phyloP scores from a whole-genome alignment of 2,888 invertebrate genomes.

The Oxycera nigricornis region DNA sequence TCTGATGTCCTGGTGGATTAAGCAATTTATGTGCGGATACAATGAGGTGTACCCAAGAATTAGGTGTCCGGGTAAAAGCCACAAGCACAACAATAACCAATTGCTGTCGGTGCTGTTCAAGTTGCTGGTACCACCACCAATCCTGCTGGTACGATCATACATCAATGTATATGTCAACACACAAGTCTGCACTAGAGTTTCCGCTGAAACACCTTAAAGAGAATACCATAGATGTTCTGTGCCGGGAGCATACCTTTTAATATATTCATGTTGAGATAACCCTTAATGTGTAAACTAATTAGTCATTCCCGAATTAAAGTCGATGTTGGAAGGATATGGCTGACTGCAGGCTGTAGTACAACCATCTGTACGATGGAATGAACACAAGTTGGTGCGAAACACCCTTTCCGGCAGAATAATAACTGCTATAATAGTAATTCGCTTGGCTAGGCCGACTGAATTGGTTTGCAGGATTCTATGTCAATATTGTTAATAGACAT shows the following conservation, averaged over 20 bases:
- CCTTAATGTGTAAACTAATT: slow-evolving; percentile 32
- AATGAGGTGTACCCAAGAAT: slow-evolving; percentile 23
- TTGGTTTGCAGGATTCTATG: background rate
- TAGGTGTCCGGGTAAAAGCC: slow-evolving; percentile 32
- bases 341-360: too few relatives aligned
- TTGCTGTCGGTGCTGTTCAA: slow-evolving; percentile 1
- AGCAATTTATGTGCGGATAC: slow-evolving; percentile 30
- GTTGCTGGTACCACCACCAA: background rate
- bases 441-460: background rate
- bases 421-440: background rate
- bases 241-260: slow-evolving; percentile 9
- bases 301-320: slow-evolving; percentile 27
- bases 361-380: background rate
- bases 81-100: slow-evolving; percentile 21
- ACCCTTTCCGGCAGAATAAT: background rate
- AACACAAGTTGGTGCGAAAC: background rate
- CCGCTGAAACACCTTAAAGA: background rate
- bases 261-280: slow-evolving; percentile 31
- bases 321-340: background rate
- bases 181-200: too few relatives aligned
- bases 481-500: slow-evolving; percentile 26
- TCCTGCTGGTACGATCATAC: background rate
- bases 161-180: too few relatives aligned
- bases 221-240: background rate
- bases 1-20: slow-evolving; percentile 25